Base-by-base conservation (phyloP, 2,113 vertebrate genomes). In the Dicaeum eximium region DNA sequence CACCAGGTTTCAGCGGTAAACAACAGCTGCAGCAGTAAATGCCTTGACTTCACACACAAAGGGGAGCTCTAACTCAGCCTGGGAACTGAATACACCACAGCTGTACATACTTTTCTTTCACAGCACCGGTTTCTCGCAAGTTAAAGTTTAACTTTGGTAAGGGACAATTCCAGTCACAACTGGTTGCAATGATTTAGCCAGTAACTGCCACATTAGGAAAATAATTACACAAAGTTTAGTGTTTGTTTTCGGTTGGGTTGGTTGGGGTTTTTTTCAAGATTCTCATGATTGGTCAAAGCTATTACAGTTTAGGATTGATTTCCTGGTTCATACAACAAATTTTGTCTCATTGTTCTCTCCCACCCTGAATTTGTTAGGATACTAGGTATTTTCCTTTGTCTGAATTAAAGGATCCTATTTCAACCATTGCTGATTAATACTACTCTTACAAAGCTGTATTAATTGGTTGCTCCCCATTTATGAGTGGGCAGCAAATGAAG, bases 141-240 rank as follows among this genome's bases (percentile, higher is more conserved):
- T 96, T 96, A 95, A 95, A 89, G 0, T 95, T 94, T 95, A 96
- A 95, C 95, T 84, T 88, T 11, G 37, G 31, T 71, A 44, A 57
- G 80, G 74, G 90, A 48, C 54, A 54, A 61, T 88, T 93, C 86
- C 83, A 94, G 4, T 86, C 74, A 83, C 69, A 83, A 73, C 64
- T 86, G 67, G 24, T 72, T 90, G 44, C 79, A 67, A 47, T 66
- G 64, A 74, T 88, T 96, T 96, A 88, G 64, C 67, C 44, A 86
- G 79, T 86, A 92, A 90, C 86, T 74, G 82, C 86, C 75, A 71
- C 51, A 30, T 53, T 72, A 90, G 54, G 45, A 54, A 90, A 93
- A 92, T 75, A 90, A 73, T 80, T 73, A 54, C 71, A 83, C 35
- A 23, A 66, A 77, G 47, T 47, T 77, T 50, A 45, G 15, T 86